These are phyloP conservation scores for Ameiurus melas DNA, from an alignment of 2,113 vertebrate genomes.

Conservation along the genomic window DNA sequence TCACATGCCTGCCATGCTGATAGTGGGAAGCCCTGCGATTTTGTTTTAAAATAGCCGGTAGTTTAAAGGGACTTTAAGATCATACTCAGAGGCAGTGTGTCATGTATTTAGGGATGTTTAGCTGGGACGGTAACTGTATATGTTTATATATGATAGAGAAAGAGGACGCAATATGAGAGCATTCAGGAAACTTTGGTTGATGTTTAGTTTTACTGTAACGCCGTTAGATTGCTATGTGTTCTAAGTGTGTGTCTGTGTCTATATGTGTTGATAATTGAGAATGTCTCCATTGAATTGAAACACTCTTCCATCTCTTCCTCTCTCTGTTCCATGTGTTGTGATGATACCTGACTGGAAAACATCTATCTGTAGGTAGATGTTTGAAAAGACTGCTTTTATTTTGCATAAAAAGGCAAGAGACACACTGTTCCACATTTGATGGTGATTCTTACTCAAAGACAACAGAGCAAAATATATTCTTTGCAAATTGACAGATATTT, in stretches of 20 bases:
- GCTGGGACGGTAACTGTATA: not conserved
- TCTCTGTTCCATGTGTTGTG: slow-evolving; percentile 26
- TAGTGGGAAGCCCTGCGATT: slow-evolving; percentile 50
- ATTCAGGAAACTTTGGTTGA: not conserved
- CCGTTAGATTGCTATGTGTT: not conserved
- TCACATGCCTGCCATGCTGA: slow-evolving; percentile 57
- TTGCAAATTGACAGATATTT: slow-evolving; percentile 44
- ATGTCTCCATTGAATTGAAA: slow-evolving; percentile 1
- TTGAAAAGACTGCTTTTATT: slow-evolving; percentile 69
- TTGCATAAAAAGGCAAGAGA: slow-evolving; percentile 58
- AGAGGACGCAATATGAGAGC: not conserved
- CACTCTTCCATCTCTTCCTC: not conserved
- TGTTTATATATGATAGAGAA: not conserved
- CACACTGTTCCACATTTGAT: slow-evolving; percentile 29
- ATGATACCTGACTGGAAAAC: slow-evolving; percentile 63
- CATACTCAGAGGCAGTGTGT: not conserved
- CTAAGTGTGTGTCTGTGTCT: slow-evolving; percentile 23
- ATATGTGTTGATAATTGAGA: slow-evolving; percentile 30
- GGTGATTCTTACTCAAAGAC: slow-evolving; percentile 29
- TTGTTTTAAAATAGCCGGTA: slow-evolving; percentile 41
- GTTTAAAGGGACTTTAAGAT: slow-evolving; percentile 23
- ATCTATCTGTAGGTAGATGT: slow-evolving; percentile 70
- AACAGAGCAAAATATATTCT: slow-evolving; percentile 36
- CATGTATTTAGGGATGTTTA: not conserved
- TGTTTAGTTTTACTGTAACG: not conserved